These are phyloP conservation scores for Synanthedon formicaeformis DNA, from an alignment of 2,888 invertebrate genomes.

Conservation along the genomic window DNA sequence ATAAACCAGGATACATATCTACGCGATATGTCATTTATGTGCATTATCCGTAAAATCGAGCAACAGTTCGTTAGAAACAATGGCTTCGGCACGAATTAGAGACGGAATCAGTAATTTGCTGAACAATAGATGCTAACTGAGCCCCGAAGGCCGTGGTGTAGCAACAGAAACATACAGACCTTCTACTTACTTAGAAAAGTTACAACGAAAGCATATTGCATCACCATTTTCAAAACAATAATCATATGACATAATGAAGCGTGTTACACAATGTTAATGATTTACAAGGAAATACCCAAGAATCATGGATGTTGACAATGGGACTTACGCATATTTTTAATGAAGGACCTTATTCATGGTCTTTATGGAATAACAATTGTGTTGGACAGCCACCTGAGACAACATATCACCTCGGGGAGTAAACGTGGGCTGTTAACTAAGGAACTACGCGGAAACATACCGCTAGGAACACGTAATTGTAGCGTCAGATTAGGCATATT, in stretches of 20 bases:
- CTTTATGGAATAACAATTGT: constrained; percentile 51
- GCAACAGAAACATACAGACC: constrained; percentile 31
- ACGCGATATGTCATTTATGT: constrained; percentile 13
- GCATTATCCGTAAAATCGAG: constrained; percentile 52
- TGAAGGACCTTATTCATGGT: constrained; percentile 17
- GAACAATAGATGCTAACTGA: constrained; percentile 60
- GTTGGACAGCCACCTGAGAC: constrained; percentile 26
- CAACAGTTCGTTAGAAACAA: constrained; percentile 45
- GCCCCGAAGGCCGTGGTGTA: constrained; percentile 50
- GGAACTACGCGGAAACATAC: constrained; percentile 52
- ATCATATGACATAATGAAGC: too few species aligned
- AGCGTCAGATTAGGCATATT: constrained; percentile 26
- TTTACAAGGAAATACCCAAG: constrained; percentile 22
- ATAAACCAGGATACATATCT: too few species aligned
- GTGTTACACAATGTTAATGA: not conserved
- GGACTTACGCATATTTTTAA: constrained; percentile 4
- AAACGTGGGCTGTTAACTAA: constrained; percentile 58
- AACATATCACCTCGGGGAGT: constrained; percentile 36
- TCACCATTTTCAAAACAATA: not conserved
- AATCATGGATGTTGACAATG: constrained; percentile 11
- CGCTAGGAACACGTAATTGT: constrained; percentile 12
- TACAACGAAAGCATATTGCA: not conserved
- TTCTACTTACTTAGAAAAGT: constrained; percentile 8
- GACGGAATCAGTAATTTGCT: constrained; percentile 54
- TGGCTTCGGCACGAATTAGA: constrained; percentile 50